Percentiles rank a stretch among this genome's conserved stretches.
Evolutionary conservation across 2,888 invertebrate genomes (phyloP).

Genomic region (Synergus laeviventris): DNA sequence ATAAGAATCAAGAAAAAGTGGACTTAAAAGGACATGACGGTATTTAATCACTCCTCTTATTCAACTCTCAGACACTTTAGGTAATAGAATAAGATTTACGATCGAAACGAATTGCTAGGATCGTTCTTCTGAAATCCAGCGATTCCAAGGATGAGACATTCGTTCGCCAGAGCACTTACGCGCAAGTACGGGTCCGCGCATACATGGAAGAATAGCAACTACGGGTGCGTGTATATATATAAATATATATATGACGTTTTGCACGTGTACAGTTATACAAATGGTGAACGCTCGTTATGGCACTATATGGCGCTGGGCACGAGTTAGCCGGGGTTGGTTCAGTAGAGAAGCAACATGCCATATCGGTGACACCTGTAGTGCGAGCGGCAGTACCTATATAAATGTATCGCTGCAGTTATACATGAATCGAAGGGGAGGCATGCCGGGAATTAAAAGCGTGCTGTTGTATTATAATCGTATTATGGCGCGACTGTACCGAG

Average conservation of each 20-base stretch:
- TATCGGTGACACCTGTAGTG: constrained; percentile 74
- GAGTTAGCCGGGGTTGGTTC: constrained; percentile 48
- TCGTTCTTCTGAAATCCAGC: constrained; percentile 18
- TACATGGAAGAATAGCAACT: constrained; percentile 18
- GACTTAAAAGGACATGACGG: constrained; percentile 8
- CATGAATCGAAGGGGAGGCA: constrained; percentile 54
- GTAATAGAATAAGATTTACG: constrained; percentile 37
- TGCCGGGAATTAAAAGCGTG: constrained; percentile 71
- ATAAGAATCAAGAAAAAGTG: neutral
- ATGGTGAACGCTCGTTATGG: constrained; percentile 59
- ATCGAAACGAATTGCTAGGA: constrained; percentile 33
- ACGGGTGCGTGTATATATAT: neutral
- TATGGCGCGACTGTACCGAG: constrained; percentile 61
- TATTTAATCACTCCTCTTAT: constrained; percentile 17
- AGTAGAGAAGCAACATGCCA: constrained; percentile 69
- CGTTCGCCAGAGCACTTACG: constrained; percentile 27
- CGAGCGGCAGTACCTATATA: constrained; percentile 52
- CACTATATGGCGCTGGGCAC: constrained; percentile 53
- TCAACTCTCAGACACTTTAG: constrained; percentile 24
- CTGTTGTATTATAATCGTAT: constrained; percentile 71
- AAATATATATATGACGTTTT: neutral
- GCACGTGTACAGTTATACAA: constrained; percentile 30
- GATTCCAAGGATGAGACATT: constrained; percentile 34
- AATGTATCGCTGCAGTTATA: constrained; percentile 43
- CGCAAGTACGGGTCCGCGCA: constrained; percentile 14